Percentiles rank a stretch among this genome's conserved stretches.
Evolutionary conservation across 2,113 vertebrate species (phyloP).

Genomic region (Ifrita kowaldi): DNA sequence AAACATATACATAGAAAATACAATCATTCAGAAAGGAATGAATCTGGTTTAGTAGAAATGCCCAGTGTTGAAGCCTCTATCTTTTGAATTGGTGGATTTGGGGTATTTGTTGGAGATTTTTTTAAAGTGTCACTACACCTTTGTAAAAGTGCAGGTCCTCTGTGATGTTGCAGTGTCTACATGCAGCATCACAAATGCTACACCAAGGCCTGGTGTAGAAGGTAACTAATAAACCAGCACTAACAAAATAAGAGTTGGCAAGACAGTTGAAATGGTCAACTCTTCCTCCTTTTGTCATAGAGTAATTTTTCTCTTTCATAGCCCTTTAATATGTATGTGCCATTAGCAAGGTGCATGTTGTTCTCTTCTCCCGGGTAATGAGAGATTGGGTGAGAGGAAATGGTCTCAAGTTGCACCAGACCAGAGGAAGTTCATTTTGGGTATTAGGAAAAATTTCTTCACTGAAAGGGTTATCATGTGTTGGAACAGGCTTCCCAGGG

Average conservation of each 20-base stretch:
- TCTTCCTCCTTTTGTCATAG: not conserved
- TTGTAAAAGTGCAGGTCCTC: not conserved
- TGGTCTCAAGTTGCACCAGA: fast-evolving
- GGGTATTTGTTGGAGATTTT: not conserved
- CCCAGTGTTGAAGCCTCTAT: not conserved
- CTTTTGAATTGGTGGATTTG: not conserved
- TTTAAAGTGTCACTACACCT: not conserved
- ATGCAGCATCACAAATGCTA: not conserved
- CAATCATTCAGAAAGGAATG: not conserved
- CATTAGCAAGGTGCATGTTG: not conserved
- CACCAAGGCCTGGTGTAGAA: not conserved
- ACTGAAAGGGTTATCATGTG: not conserved
- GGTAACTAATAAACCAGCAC: not conserved
- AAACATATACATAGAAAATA: not conserved
- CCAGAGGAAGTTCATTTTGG: not conserved
- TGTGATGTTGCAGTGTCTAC: not conserved
- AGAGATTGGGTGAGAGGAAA: not conserved
- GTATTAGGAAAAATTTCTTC: not conserved
- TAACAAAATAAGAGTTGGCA: not conserved
- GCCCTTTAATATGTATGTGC: not conserved
- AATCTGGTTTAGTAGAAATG: not conserved
- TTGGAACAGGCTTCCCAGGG: not conserved
- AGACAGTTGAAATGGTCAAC: not conserved
- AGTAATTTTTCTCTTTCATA: not conserved
- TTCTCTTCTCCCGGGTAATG: not conserved